Percentiles rank a stretch among this genome's conserved stretches.
Evolutionary conservation across 2,888 invertebrate genomes (phyloP).

Genomic region (Saturnia pavonia): DNA sequence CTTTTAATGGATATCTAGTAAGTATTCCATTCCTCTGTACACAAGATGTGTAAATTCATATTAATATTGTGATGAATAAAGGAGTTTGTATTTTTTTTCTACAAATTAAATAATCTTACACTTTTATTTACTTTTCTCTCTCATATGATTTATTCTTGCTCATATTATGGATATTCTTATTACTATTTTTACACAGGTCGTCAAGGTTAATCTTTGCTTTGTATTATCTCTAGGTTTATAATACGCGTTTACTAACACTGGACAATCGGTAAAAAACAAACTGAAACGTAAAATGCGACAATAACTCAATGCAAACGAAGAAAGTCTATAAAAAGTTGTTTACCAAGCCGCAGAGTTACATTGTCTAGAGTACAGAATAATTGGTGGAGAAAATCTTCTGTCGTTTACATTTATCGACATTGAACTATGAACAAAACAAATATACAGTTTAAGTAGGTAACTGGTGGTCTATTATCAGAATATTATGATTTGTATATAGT

Average conservation of each 20-base stretch:
- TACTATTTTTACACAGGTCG: not conserved
- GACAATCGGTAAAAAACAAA: conserved; percentile 41
- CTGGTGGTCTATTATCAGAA: not conserved
- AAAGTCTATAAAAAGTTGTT: conserved; percentile 56
- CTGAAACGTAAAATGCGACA: conserved; percentile 34
- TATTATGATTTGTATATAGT: not conserved
- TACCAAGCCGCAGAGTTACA: conserved; percentile 49
- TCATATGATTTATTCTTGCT: no score
- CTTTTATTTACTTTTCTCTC: no score
- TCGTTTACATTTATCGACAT: not conserved
- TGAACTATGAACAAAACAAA: not conserved
- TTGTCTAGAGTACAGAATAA: conserved; percentile 47
- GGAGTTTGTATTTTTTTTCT: no score
- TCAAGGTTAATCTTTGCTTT: conserved; percentile 20
- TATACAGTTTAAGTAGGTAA: not conserved
- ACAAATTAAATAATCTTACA: no score
- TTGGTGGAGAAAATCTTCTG: conserved; percentile 26
- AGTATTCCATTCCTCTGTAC: no score
- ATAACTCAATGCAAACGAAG: conserved; percentile 48
- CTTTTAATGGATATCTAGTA: no score
- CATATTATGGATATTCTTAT: not conserved
- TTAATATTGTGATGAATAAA: no score
- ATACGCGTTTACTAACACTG: conserved; percentile 35
- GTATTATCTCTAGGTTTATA: conserved; percentile 26
- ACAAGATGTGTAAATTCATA: no score